phyloP scores from a whole-genome alignment of 2,797 vertebrate species.

The Antennarius maculatus region DNA sequence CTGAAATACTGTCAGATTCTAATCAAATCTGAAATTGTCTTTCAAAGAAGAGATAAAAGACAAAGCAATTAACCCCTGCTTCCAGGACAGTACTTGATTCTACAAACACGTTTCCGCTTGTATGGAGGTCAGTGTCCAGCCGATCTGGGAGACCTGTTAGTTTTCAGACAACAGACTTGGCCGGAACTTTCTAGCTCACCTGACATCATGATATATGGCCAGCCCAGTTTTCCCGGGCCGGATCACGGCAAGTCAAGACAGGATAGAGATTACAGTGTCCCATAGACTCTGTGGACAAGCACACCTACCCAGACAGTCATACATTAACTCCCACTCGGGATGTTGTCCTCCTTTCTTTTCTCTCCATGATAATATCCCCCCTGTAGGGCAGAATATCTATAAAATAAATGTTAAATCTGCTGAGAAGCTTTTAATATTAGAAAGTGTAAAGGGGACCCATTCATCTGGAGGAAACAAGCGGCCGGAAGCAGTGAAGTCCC shows the following conservation, averaged over 20 bases:
- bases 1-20: neutral
- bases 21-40: neutral
- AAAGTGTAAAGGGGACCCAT: neutral
- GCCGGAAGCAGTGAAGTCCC: constrained; percentile 24
- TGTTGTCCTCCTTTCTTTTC: neutral
- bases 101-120: neutral
- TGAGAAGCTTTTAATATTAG: neutral
- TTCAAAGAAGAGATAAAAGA: no score
- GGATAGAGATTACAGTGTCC: constrained; percentile 20
- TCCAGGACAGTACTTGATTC: no score
- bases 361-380: neutral
- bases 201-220: constrained; percentile 52
- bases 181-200: constrained; percentile 20
- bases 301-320: neutral
- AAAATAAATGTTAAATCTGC: constrained; percentile 18
- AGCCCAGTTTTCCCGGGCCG: constrained; percentile 1
- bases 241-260: constrained; percentile 15
- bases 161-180: constrained; percentile 26
- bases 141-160: constrained; percentile 24
- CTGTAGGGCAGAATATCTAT: no score
- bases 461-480: constrained; percentile 24
- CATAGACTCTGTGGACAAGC: constrained; percentile 7
- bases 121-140: constrained; percentile 1
- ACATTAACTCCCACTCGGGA: constrained; percentile 1
- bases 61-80: no score